These are phyloP conservation scores for Corythaeola cristata DNA, from an alignment of 2,113 vertebrate species.

Conservation along the genomic window DNA sequence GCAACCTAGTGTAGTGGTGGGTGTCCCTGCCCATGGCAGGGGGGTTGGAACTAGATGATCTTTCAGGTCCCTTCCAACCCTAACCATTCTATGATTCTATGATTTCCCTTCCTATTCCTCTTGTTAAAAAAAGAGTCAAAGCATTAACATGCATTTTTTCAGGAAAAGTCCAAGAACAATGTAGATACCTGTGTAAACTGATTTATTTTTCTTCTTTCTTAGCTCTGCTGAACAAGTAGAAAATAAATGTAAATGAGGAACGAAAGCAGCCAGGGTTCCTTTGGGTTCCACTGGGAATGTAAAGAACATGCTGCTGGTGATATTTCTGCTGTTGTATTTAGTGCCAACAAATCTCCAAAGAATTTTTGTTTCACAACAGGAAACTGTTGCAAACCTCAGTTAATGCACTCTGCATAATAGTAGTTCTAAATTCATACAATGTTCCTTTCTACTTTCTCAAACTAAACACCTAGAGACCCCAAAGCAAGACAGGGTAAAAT, in stretches of 20 bases:
- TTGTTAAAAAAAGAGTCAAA: not conserved
- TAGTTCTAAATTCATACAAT: not conserved
- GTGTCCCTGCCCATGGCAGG: too few species aligned
- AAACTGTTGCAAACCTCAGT: conserved; percentile 22
- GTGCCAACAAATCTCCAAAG: conserved; percentile 12
- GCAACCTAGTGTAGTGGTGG: too few species aligned
- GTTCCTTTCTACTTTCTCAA: not conserved
- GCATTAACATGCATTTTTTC: not conserved
- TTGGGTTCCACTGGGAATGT: not conserved
- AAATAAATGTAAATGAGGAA: conserved; percentile 41
- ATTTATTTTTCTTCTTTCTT: not conserved
- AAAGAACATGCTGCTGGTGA: not conserved
- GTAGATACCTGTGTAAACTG: not conserved
- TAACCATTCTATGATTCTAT: too few species aligned
- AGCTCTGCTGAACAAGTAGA: conserved; percentile 22
- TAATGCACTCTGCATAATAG: not conserved
- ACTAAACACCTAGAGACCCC: not conserved
- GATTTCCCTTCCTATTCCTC: not conserved
- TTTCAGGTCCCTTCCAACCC: too few species aligned
- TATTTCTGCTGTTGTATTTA: conserved; percentile 33
- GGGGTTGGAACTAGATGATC: too few species aligned
- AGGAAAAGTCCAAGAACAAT: not conserved
- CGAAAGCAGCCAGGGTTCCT: not conserved
- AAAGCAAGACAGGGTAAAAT: not conserved
- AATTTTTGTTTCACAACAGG: not conserved